Conservation (phyloP, 2,888 invertebrate species). For the Aspidiotus rigidus region DNA sequence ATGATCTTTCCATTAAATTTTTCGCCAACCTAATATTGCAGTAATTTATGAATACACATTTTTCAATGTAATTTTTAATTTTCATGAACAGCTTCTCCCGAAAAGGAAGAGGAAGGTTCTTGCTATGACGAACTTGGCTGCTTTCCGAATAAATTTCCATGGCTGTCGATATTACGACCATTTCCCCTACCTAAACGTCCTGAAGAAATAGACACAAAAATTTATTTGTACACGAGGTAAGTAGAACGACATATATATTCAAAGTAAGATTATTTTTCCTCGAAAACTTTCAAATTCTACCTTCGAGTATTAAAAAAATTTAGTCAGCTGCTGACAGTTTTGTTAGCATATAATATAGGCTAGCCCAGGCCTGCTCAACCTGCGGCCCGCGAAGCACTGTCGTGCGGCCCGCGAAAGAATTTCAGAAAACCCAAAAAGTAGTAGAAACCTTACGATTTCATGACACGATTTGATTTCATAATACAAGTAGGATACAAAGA, state of each 20-base stretch:
- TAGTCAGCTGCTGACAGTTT: neutral
- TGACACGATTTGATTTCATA: too few species aligned
- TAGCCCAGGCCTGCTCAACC: too few species aligned
- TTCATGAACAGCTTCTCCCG: neutral
- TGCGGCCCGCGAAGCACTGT: too few species aligned
- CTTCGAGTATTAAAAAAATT: too few species aligned
- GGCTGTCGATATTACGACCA: constrained; percentile 42
- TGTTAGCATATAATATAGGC: neutral
- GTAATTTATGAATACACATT: neutral
- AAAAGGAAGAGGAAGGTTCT: constrained; percentile 20
- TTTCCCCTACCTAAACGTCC: constrained; percentile 42
- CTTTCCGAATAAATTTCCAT: constrained; percentile 42
- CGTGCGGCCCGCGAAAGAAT: too few species aligned
- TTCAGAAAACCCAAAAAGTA: too few species aligned
- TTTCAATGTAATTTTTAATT: neutral
- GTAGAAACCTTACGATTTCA: too few species aligned
- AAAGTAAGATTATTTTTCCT: too few species aligned
- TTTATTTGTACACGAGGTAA: constrained; percentile 42
- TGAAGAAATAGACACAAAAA: constrained; percentile 41
- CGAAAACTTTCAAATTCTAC: too few species aligned
- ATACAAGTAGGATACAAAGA: too few species aligned
- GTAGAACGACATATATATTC: neutral
- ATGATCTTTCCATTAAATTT: neutral
- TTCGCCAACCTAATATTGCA: neutral
- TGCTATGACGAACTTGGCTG: constrained; percentile 44